These are phyloP conservation scores for Scaptomyza flava DNA, from an alignment of 2,888 invertebrate species.

Conservation along the genomic window DNA sequence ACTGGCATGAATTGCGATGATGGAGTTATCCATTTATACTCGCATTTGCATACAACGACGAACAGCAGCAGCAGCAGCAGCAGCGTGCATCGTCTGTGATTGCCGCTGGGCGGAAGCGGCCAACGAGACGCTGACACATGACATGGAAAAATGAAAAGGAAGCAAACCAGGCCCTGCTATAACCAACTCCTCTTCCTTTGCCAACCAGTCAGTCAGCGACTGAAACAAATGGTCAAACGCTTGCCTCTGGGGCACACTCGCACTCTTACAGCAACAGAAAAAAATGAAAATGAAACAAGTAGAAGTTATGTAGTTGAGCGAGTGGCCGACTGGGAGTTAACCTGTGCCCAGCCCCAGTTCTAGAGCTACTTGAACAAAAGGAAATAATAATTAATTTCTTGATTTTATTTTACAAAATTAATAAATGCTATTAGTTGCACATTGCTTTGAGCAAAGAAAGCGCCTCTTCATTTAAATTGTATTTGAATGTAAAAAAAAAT, in stretches of 20 bases:
- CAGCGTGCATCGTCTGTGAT: slow-evolving; percentile 68
- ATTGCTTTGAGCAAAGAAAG: too few relatives aligned
- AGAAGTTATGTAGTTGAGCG: not conserved
- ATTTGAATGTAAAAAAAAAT: too few relatives aligned
- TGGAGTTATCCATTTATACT: slow-evolving; percentile 81
- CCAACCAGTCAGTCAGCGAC: slow-evolving; percentile 33
- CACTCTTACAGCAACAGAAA: not conserved
- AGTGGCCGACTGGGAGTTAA: slow-evolving; percentile 3
- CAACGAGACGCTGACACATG: slow-evolving; percentile 79
- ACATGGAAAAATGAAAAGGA: slow-evolving; percentile 80
- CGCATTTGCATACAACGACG: slow-evolving; percentile 72
- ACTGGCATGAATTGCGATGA: slow-evolving; percentile 75
- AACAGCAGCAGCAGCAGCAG: slow-evolving; percentile 14
- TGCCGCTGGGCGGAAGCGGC: slow-evolving; percentile 74
- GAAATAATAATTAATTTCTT: too few relatives aligned
- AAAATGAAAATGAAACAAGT: not conserved
- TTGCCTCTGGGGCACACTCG: slow-evolving; percentile 15
- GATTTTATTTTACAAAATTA: too few relatives aligned
- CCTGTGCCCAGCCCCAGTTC: too few relatives aligned
- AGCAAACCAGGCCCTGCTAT: slow-evolving; percentile 25
- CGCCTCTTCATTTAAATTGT: too few relatives aligned
- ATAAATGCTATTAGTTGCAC: too few relatives aligned
- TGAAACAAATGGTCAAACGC: slow-evolving; percentile 55
- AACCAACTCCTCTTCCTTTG: not conserved
- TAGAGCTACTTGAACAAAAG: not conserved